A percentile compares a stretch with the other conserved stretches of the same genome.
These are phyloP conservation scores for Bubalus kerabau DNA, from an alignment of 2,113 vertebrate species.

Conservation along the genomic window DNA sequence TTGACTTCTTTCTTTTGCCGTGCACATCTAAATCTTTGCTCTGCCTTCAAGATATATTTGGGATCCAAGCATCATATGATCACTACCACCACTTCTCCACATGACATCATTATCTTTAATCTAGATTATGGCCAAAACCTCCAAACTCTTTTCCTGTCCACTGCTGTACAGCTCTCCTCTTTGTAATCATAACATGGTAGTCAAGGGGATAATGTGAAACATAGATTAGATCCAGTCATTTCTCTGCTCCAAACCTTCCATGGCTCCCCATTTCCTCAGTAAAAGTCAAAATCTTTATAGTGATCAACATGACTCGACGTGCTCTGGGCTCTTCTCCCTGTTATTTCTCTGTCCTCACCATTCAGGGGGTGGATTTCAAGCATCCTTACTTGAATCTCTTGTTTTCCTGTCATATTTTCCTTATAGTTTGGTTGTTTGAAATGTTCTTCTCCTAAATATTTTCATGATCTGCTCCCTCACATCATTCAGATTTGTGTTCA, in stretches of 20 bases:
- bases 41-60: background rate
- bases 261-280: background rate
- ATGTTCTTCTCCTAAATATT: background rate
- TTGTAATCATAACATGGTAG: background rate
- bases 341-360: background rate
- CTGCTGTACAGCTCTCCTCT: rapidly evolving
- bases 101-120: background rate
- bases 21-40: background rate
- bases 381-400: background rate
- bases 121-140: background rate
- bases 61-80: background rate
- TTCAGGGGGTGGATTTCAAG: background rate
- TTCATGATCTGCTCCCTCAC: background rate
- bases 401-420: background rate
- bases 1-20: background rate
- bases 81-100: background rate
- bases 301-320: rapidly evolving
- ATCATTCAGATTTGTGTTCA: background rate
- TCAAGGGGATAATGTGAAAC: background rate
- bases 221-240: background rate
- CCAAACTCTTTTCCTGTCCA: background rate
- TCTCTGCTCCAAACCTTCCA: background rate
- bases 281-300: background rate
- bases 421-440: background rate
- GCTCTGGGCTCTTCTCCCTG: rapidly evolving